Evolutionary conservation across 2,797 vertebrate genomes (phyloP).

Genomic region (Gephyroberyx darwinii): DNA sequence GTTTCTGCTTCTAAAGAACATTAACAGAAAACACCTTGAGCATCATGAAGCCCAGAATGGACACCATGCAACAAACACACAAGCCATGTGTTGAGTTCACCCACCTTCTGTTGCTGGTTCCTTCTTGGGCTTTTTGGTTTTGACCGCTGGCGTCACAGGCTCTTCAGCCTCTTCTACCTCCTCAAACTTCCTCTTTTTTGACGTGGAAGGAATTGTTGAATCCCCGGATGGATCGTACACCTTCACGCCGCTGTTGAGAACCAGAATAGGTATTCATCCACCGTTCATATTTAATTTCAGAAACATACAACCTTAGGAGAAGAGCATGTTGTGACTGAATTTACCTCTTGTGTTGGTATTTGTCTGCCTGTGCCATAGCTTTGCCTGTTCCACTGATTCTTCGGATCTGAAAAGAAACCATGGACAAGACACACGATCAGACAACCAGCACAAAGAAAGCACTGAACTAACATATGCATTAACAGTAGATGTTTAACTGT

Average conservation of each 20-base stretch:
- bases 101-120: constrained; percentile 76
- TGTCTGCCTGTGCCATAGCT: constrained; percentile 91
- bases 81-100: constrained; percentile 20
- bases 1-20: constrained; percentile 47
- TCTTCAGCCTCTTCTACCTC: constrained; percentile 82
- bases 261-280: background rate
- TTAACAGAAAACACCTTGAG: background rate
- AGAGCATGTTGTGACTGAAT: background rate
- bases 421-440: background rate
- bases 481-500: too few relatives aligned
- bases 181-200: constrained; percentile 94
- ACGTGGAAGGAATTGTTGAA: constrained; percentile 89
- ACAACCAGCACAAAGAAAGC: background rate
- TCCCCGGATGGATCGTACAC: constrained; percentile 94
- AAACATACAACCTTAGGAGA: background rate
- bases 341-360: constrained; percentile 97
- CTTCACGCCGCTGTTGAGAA: constrained; percentile 86
- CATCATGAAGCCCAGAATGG: background rate
- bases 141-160: constrained; percentile 72
- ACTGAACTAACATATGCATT: too few relatives aligned
- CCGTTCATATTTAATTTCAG: background rate
- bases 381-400: constrained; percentile 96
- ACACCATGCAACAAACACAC: background rate
- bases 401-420: constrained; percentile 82
- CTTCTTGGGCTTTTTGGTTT: constrained; percentile 90